Percentiles rank a stretch among this genome's conserved stretches.
These are phyloP conservation scores for Spinibarbus caldwelli DNA, from an alignment of 2,797 vertebrate genomes.

Conservation along the genomic window DNA sequence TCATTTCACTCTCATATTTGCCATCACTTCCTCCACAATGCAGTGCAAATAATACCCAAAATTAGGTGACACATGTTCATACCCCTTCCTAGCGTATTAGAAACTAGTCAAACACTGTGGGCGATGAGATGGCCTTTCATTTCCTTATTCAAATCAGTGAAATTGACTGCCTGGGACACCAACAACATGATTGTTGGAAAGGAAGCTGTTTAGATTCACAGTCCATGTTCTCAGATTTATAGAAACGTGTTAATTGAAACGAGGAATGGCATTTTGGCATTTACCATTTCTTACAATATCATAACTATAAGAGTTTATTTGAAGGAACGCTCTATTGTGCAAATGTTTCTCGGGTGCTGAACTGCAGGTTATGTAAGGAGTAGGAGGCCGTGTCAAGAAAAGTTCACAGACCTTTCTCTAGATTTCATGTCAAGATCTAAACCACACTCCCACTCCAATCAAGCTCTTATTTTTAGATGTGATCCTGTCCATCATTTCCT, in stretches of 20 bases:
- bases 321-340: not conserved
- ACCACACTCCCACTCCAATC: constrained; percentile 46
- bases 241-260: constrained; percentile 64
- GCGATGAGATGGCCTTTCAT: constrained; percentile 84
- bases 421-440: constrained; percentile 38
- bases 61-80: constrained; percentile 88
- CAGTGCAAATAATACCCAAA: constrained; percentile 93
- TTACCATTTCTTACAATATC: constrained; percentile 64
- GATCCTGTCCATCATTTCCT: constrained; percentile 53
- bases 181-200: constrained; percentile 9
- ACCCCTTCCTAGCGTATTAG: constrained; percentile 87
- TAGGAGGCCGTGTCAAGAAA: not conserved
- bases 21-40: constrained; percentile 85
- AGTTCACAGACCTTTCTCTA: constrained; percentile 17
- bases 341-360: constrained; percentile 37
- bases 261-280: constrained; percentile 75
- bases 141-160: constrained; percentile 90
- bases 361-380: not conserved
- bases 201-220: constrained; percentile 42
- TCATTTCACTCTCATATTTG: constrained; percentile 81
- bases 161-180: constrained; percentile 61
- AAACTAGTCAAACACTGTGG: constrained; percentile 89
- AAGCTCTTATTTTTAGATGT: constrained; percentile 56
- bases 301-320: constrained; percentile 18
- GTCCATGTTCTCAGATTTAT: constrained; percentile 45